These are phyloP conservation scores for Drosophila aff. DNA, from an alignment of 1,140 invertebrate species.

Conservation along the genomic window DNA sequence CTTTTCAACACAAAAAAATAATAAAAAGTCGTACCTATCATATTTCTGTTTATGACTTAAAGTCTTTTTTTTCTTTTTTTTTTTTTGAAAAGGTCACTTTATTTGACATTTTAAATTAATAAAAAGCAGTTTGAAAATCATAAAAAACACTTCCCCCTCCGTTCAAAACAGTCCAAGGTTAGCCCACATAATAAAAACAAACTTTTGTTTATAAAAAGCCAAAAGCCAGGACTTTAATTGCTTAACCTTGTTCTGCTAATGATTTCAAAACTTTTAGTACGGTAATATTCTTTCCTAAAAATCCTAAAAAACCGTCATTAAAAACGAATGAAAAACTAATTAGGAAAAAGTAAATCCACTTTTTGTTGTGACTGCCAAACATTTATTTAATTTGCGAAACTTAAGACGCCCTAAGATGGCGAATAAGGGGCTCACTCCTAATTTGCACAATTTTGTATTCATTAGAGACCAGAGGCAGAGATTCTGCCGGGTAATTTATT, in stretches of 20 bases:
- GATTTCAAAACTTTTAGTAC: neutral
- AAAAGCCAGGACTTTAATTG: neutral
- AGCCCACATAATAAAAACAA: neutral
- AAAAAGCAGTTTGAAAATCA: neutral
- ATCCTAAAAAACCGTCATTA: neutral
- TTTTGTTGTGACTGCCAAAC: neutral
- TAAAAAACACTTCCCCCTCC: neutral
- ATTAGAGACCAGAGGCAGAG: neutral
- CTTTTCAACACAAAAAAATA: neutral
- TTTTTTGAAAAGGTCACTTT: neutral
- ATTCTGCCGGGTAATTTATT: slow-evolving; percentile 13
- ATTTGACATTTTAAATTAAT: neutral
- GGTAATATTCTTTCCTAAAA: neutral
- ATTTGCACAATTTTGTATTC: slow-evolving; percentile 42
- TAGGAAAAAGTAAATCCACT: slow-evolving; percentile 10
- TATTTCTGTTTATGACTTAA: neutral
- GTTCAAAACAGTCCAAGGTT: neutral
- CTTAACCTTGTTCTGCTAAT: neutral
- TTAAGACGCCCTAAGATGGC: slow-evolving; percentile 1
- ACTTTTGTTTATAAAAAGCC: too few relatives aligned
- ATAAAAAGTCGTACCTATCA: too few relatives aligned
- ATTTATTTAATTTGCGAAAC: neutral
- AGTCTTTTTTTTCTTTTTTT: neutral
- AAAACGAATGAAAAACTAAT: slow-evolving; percentile 1
- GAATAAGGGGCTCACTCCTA: neutral